Percentiles rank a stretch among this genome's conserved stretches.
These are phyloP conservation scores for Cremastobaeus sp. DNA, from an alignment of 2,888 invertebrate genomes.

Conservation along the genomic window DNA sequence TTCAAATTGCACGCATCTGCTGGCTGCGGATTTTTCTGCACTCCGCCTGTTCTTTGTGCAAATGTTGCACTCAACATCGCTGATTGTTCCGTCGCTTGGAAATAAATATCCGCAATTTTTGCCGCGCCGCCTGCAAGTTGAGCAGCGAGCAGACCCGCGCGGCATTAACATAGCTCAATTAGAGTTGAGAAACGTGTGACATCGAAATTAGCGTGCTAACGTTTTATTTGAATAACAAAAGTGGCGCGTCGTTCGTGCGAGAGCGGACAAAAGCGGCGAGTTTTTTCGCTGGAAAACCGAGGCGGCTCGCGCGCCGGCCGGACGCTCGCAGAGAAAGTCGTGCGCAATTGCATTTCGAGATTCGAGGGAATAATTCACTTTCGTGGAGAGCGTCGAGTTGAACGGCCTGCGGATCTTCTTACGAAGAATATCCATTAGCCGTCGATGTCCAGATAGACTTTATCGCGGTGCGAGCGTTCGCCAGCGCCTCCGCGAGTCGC, in stretches of 20 bases:
- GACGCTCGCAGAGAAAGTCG: constrained; percentile 58
- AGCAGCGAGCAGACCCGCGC: too few relatives aligned
- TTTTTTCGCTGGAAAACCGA: too few relatives aligned
- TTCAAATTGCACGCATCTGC: constrained; percentile 57
- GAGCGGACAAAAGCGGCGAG: too few relatives aligned
- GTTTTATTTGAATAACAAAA: neutral
- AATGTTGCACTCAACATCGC: constrained; percentile 33
- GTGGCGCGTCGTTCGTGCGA: neutral
- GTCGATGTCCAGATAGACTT: constrained; percentile 50
- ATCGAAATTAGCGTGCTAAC: neutral
- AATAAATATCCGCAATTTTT: constrained; percentile 18
- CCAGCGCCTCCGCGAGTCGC: neutral
- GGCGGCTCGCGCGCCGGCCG: too few relatives aligned
- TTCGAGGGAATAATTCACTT: constrained; percentile 58
- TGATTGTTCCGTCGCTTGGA: constrained; percentile 19
- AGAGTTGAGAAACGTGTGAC: neutral
- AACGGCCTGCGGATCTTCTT: constrained; percentile 41
- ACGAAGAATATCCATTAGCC: constrained; percentile 53
- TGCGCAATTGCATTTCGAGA: constrained; percentile 41
- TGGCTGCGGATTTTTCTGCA: constrained; percentile 27
- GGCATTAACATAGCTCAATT: too few relatives aligned
- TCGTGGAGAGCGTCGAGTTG: constrained; percentile 52
- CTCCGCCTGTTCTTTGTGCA: constrained; percentile 21
- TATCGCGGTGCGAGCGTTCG: constrained; percentile 29
- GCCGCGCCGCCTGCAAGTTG: neutral